Base-by-base conservation (phyloP, 2,797 vertebrate genomes). In the Podarcis lilfordi region DNA sequence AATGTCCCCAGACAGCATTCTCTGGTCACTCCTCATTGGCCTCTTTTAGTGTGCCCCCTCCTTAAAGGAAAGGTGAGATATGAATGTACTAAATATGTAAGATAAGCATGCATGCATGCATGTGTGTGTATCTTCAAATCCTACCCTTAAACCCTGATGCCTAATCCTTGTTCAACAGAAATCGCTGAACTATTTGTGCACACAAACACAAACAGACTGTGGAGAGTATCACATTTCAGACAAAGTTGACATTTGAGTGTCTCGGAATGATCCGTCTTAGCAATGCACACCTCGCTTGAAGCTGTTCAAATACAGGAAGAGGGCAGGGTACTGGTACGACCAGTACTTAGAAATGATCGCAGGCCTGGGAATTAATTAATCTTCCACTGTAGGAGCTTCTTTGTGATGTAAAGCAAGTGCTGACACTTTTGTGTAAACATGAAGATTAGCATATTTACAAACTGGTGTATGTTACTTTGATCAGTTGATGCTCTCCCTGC, bases 341-440 rank as follows among this genome's bases (percentile, higher is more conserved):
- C 87, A 78, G 93, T 94, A 94, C 96, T 96, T 96, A 94, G 94
- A 93, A 92, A 93, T 93, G 91, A 94, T 95, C 95, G 95, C 93
- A 92, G 93, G 91, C 92, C 96, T 95, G 95, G 84, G 96, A 96
- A 95, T 95, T 95, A 95, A 97, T 96, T 96, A 96, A 95, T 95
- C 95, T 96, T 94, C 88, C 45, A 90, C 92, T 93, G 91, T 90
- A 90, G 89, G 87, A 92, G 94, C 90, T 90, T 93, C 96, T 95
- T 95, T 97, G 95, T 96, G 95, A 95, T 95, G 93, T 96, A 97
- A 96, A 96, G 96, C 91, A 85, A 93, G 95, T 87, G 89, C 95
- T 96, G 97, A 96, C 96, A 97, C 94, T 96, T 96, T 93, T 94
- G 95, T 96, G 95, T 97, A 97, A 97, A 97, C 96, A 97, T 93